Percentiles rank a stretch among this genome's conserved stretches.
phyloP scores from a whole-genome alignment of 2,797 vertebrate species.

The Etheostoma nigrum region DNA sequence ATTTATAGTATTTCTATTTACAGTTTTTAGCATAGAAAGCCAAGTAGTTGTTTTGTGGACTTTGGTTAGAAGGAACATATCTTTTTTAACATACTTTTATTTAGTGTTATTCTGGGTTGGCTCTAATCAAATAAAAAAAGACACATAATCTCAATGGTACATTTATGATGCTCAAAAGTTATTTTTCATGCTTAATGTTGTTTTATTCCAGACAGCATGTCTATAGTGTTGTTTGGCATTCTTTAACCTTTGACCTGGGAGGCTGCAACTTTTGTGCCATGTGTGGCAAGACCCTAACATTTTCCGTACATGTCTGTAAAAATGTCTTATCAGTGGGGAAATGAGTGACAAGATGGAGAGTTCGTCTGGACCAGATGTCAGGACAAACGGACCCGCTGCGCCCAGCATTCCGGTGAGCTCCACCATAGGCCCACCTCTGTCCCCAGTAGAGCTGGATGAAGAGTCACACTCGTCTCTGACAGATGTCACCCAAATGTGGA shows the following conservation, averaged over 20 bases:
- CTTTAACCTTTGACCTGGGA: slow-evolving; percentile 24
- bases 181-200: neutral
- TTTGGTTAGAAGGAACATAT: neutral
- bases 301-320: slow-evolving; percentile 14
- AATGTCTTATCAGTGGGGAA: slow-evolving; percentile 58
- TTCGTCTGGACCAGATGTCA: slow-evolving; percentile 21
- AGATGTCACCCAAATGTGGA: slow-evolving; percentile 87
- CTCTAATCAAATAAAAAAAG: neutral
- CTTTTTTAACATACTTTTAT: neutral
- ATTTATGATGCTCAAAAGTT: neutral
- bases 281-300: neutral
- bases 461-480: slow-evolving; percentile 78
- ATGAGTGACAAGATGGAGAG: slow-evolving; percentile 72
- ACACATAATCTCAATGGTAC: neutral
- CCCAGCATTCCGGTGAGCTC: slow-evolving; percentile 29
- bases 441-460: slow-evolving; percentile 51
- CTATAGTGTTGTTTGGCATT: neutral
- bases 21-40: neutral
- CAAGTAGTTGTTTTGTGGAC: too few relatives aligned
- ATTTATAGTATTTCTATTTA: neutral
- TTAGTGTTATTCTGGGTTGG: neutral
- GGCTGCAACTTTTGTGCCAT: neutral
- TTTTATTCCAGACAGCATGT: neutral
- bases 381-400: slow-evolving; percentile 43
- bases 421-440: slow-evolving; percentile 14